Percentiles rank a stretch among this genome's conserved stretches.
phyloP scores from a whole-genome alignment of 2,888 invertebrate species.

The Uloborus plumipes region DNA sequence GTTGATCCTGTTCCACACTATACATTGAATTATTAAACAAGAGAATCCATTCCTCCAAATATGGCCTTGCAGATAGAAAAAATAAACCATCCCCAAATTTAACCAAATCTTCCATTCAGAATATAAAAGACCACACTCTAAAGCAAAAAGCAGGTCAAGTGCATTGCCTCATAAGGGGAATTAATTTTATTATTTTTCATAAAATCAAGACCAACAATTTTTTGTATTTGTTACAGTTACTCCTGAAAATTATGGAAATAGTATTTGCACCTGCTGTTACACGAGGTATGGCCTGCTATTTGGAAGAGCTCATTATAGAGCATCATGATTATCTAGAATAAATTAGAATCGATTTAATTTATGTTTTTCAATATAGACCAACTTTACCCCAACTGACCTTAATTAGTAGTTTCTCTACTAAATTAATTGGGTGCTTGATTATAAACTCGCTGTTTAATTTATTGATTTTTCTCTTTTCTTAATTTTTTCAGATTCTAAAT shows the following conservation, averaged over 20 bases:
- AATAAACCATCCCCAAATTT: neutral
- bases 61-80: neutral
- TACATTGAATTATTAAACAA: neutral
- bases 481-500: too few relatives aligned
- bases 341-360: too few relatives aligned
- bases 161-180: neutral
- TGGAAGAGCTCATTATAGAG: neutral
- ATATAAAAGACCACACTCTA: neutral
- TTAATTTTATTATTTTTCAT: neutral
- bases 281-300: neutral
- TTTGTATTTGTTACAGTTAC: neutral
- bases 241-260: neutral
- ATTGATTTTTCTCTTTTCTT: too few relatives aligned
- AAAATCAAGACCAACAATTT: neutral
- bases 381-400: too few relatives aligned
- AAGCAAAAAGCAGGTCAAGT: neutral
- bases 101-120: neutral
- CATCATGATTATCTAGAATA: too few relatives aligned
- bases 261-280: slow-evolving; percentile 1
- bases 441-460: too few relatives aligned
- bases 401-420: too few relatives aligned
- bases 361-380: too few relatives aligned
- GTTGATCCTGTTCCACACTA: neutral
- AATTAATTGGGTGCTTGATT: too few relatives aligned
- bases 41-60: neutral